Conservation (phyloP, 2,888 invertebrate genomes). For the Abscondita cerata region DNA sequence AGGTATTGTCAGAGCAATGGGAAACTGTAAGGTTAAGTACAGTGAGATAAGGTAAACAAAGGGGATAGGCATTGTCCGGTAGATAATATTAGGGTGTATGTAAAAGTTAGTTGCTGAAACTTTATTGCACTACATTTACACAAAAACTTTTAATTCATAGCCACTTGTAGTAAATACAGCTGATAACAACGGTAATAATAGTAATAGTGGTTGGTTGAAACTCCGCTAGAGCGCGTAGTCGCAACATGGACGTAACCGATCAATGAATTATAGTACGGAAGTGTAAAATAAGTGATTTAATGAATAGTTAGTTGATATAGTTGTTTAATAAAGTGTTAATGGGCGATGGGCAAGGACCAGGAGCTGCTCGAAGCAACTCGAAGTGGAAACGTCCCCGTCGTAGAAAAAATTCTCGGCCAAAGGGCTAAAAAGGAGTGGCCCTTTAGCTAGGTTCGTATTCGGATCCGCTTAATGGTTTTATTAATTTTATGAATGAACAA, state of each 20-base stretch:
- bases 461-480: slow-evolving; percentile 13
- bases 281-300: slow-evolving; percentile 61
- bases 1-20: neutral
- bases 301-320: slow-evolving; percentile 53
- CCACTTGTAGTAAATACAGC: no score
- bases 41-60: neutral
- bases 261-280: slow-evolving; percentile 75
- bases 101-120: no score
- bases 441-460: slow-evolving; percentile 83
- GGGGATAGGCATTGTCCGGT: neutral
- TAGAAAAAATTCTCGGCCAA: slow-evolving; percentile 90
- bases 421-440: slow-evolving; percentile 92
- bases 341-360: slow-evolving; percentile 79
- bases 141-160: no score
- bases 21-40: slow-evolving; percentile 3
- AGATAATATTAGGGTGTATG: no score
- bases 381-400: slow-evolving; percentile 86
- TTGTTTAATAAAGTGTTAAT: slow-evolving; percentile 52
- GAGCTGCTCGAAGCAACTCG: slow-evolving; percentile 95
- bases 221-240: slow-evolving; percentile 61
- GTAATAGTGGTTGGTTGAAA: no score
- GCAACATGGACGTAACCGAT: slow-evolving; percentile 77
- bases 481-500: slow-evolving; percentile 2
- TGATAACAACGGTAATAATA: no score
- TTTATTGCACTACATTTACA: no score